A percentile compares a stretch with the other conserved stretches of the same genome.
Conservation (phyloP, 2,888 invertebrate genomes). For the Protula sp. region DNA sequence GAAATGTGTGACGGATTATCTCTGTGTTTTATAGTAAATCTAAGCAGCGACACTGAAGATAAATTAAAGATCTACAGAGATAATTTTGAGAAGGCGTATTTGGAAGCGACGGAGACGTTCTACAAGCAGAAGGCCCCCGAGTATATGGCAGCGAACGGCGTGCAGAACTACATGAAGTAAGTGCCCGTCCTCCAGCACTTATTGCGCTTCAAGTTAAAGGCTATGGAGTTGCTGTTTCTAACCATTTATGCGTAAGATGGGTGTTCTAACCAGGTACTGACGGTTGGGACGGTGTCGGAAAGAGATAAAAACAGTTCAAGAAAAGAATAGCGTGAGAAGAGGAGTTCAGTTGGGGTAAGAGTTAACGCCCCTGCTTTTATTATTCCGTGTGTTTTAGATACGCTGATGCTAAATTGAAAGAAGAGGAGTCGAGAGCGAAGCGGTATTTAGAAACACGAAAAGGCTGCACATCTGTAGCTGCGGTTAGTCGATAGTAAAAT, state of each 20-base stretch:
- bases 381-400: slow-evolving; percentile 99
- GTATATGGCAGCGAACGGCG: slow-evolving; percentile 79
- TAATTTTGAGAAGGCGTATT: slow-evolving; percentile 91
- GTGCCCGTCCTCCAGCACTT: too few relatives aligned
- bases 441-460: slow-evolving; percentile 88
- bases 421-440: slow-evolving; percentile 88
- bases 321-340: too few relatives aligned
- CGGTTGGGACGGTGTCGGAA: too few relatives aligned
- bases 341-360: too few relatives aligned
- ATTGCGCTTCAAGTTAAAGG: too few relatives aligned
- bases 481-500: slow-evolving; percentile 50
- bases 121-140: slow-evolving; percentile 85
- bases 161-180: slow-evolving; percentile 93
- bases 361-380: too few relatives aligned
- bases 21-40: slow-evolving; percentile 66
- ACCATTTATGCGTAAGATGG: too few relatives aligned
- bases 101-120: slow-evolving; percentile 88
- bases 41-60: slow-evolving; percentile 88
- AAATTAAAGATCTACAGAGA: slow-evolving; percentile 92
- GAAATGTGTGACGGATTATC: too few relatives aligned
- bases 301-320: too few relatives aligned
- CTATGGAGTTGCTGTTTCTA: too few relatives aligned
- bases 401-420: slow-evolving; percentile 87
- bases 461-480: slow-evolving; percentile 62
- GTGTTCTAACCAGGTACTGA: too few relatives aligned